phyloP scores from a whole-genome alignment of 1,140 invertebrate species.

The Drosophila orosa region DNA sequence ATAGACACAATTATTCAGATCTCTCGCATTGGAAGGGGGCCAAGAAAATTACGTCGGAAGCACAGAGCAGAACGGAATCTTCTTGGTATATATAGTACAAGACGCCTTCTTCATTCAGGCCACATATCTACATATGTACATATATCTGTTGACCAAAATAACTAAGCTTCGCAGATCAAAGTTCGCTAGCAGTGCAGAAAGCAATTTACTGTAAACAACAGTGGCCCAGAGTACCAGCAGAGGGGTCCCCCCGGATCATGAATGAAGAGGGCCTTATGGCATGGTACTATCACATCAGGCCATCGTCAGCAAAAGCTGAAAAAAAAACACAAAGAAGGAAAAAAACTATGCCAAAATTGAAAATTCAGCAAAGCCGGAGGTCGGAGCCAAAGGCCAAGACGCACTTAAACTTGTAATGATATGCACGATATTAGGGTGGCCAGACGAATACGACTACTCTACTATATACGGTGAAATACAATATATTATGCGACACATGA shows the following conservation, averaged over 20 bases:
- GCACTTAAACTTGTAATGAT: conserved; percentile 45
- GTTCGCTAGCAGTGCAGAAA: conserved; percentile 19
- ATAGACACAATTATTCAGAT: conserved; percentile 23
- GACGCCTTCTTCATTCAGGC: conserved; percentile 21
- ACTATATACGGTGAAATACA: background rate
- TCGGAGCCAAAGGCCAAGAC: conserved; percentile 35
- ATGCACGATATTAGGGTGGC: conserved; percentile 24
- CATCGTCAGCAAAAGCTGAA: conserved; percentile 3
- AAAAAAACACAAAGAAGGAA: background rate
- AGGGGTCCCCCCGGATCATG: conserved; percentile 13
- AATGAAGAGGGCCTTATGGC: conserved; percentile 20
- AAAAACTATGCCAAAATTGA: conserved; percentile 9
- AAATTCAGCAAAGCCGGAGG: conserved; percentile 36
- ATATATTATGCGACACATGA: conserved; percentile 10
- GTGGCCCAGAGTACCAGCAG: background rate
- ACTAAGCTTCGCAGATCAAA: conserved; percentile 27
- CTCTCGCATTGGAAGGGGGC: conserved; percentile 25
- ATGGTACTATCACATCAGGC: conserved; percentile 14
- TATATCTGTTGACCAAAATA: conserved; percentile 38
- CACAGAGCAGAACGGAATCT: conserved; percentile 25
- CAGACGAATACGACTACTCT: conserved; percentile 1
- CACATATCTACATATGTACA: conserved; percentile 6
- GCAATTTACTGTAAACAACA: conserved; percentile 31
- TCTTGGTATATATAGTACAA: conserved; percentile 7
- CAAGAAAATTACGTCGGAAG: conserved; percentile 47